Evolutionary conservation across 2,797 vertebrate genomes (phyloP).

Genomic region (Cyclura pinguis): DNA sequence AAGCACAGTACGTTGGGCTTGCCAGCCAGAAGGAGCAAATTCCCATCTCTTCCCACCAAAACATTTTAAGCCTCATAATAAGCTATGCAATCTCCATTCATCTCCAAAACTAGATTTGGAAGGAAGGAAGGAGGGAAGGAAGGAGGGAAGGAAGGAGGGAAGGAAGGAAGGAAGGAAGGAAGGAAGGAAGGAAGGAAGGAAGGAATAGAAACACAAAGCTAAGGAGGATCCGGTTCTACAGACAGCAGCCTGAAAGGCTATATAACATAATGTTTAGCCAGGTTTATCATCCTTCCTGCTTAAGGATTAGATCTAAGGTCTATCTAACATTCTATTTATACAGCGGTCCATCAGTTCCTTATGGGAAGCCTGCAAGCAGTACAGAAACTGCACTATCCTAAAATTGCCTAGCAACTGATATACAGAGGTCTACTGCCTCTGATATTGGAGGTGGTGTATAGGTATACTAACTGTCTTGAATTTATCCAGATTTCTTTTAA

Average conservation of each 20-base stretch:
- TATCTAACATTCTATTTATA: too few relatives aligned
- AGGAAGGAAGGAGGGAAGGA: neutral
- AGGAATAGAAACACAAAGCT: neutral
- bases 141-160: conserved; percentile 10
- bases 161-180: neutral
- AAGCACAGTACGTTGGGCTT: conserved; percentile 49
- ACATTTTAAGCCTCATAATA: conserved; percentile 31
- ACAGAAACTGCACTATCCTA: too few relatives aligned
- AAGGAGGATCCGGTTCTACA: neutral
- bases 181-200: conserved; percentile 26
- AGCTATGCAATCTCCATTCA: conserved; percentile 32
- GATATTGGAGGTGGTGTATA: too few relatives aligned
- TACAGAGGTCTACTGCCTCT: too few relatives aligned
- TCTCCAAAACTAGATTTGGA: conserved; percentile 32
- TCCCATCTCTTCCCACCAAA: conserved; percentile 34
- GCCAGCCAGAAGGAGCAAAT: conserved; percentile 37
- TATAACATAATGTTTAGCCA: too few relatives aligned
- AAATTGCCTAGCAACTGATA: too few relatives aligned
- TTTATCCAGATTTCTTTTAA: too few relatives aligned
- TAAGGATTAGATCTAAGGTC: too few relatives aligned
- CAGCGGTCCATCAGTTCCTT: too few relatives aligned
- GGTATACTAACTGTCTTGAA: too few relatives aligned
- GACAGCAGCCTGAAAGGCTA: neutral
- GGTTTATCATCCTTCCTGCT: too few relatives aligned
- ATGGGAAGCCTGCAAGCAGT: too few relatives aligned